Percentiles rank a stretch among this genome's conserved stretches.
Evolutionary conservation across 2,888 invertebrate species (phyloP).

Genomic region (Drosophila pullipes): DNA sequence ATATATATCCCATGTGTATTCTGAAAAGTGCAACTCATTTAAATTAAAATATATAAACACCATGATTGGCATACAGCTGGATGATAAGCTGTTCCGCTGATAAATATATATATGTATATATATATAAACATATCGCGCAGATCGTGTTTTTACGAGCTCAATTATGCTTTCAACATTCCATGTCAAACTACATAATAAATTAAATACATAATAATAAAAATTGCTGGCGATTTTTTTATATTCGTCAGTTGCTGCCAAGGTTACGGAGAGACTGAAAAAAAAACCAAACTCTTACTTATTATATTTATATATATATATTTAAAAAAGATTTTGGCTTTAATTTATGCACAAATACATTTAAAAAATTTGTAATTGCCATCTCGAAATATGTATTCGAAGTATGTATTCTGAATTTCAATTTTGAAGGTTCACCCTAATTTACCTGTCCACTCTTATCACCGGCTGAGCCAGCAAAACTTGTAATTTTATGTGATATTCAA

Average conservation of each 20-base stretch:
- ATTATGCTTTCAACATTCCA: background rate
- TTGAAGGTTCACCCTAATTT: constrained; percentile 42
- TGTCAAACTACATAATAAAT: background rate
- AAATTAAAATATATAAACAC: background rate
- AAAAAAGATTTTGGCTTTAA: background rate
- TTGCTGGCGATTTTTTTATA: no score
- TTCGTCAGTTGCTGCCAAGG: no score
- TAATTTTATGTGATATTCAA: constrained; percentile 31
- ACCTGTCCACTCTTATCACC: constrained; percentile 24
- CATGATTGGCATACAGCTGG: background rate
- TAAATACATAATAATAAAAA: no score
- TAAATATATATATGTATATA: background rate
- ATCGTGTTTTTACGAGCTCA: background rate
- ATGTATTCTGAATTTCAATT: background rate
- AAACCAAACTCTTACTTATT: background rate
- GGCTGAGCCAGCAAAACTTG: constrained; percentile 20
- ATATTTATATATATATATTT: background rate
- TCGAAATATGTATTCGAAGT: background rate
- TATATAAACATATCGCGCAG: background rate
- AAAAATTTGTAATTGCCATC: background rate
- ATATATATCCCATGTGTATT: no score
- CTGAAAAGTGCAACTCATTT: background rate
- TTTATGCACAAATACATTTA: background rate
- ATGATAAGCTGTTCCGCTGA: background rate
- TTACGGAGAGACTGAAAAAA: no score